Base-by-base conservation (phyloP, 2,113 vertebrate genomes). In the Myrmophylax atrothorax region DNA sequence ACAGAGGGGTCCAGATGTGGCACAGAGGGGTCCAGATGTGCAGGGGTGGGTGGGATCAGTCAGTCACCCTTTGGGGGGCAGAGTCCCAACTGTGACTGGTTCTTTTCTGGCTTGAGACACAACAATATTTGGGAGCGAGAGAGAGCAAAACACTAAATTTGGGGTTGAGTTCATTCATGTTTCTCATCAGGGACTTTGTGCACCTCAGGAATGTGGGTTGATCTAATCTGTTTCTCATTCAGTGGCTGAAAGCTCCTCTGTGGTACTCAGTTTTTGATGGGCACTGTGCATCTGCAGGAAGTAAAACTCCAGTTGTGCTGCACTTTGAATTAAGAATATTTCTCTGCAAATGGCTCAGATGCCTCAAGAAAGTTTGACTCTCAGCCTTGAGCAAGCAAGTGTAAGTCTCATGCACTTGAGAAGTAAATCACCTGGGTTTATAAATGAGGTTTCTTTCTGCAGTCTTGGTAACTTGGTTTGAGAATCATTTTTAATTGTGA, bases 51-150 rank as follows among this genome's bases (percentile, higher is more conserved):
- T 52, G 37, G 7, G 6, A 72, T 53, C 7, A 24, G 31, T 37
- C 0, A 2, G 22, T 18, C 4, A 1, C 29, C 20, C 9, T 50
- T 76, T 22, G 14, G 74, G 81, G 79, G 64, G 35, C 15, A 1
- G 3, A 63, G 66, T 78, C 33, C 14, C 6, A n/a, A 18, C 29
- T 0, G 0, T 47, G 72, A 38, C 42, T 8, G 2, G 18, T 86
- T 91, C 23, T 78, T 47, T 70, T 31, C 42, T 33, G 50, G 8
- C 22, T 59, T 66, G 35, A 80, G 46, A 17, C 5, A 9, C 10
- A 37, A 18, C 0, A 2, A 9, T 68, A 26, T 16, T 25, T 64
- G 47, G 7, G 42, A 3, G 9, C 15, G 26, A 23, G 28, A 56
- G 16, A 53, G 33, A 10, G 22, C 23, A 20, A 67, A 78, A 52